Conservation (phyloP, 1,140 invertebrate species). For the Leptinotarsa defecta region DNA sequence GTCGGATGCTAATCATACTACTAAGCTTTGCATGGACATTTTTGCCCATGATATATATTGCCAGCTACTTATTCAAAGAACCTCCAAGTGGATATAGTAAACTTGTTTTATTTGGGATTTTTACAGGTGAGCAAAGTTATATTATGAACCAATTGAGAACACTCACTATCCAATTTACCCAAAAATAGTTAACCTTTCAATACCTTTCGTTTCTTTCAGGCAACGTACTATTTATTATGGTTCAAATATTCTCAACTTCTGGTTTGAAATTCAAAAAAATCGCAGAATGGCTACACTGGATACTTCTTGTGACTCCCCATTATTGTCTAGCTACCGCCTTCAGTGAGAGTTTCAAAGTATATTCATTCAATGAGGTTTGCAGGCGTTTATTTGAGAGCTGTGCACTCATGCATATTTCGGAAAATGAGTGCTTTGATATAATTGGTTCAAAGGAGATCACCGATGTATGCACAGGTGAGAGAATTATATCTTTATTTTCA, state of each 20-base stretch:
- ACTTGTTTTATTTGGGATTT: constrained; percentile 70
- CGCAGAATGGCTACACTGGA: constrained; percentile 65
- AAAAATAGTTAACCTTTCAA: no score
- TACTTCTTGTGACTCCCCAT: constrained; percentile 73
- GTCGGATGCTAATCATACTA: constrained; percentile 48
- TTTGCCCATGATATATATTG: constrained; percentile 65
- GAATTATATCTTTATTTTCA: background rate
- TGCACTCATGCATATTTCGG: background rate
- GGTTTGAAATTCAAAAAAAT: constrained; percentile 62
- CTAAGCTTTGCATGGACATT: constrained; percentile 57
- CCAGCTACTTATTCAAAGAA: constrained; percentile 65
- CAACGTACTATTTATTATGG: constrained; percentile 61
- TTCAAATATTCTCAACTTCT: constrained; percentile 67
- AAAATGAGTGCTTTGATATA: constrained; percentile 23
- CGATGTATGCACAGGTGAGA: background rate
- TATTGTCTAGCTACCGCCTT: constrained; percentile 65
- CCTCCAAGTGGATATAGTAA: constrained; percentile 75
- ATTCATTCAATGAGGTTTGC: constrained; percentile 36
- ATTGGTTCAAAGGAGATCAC: background rate
- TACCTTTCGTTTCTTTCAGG: no score
- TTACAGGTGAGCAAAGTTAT: constrained; percentile 59
- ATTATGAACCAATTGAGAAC: no score
- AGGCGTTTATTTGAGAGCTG: constrained; percentile 28
- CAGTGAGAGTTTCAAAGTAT: constrained; percentile 38
- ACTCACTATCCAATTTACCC: no score